Conservation (phyloP, 2,888 invertebrate genomes). For the Nebria brevicollis region DNA sequence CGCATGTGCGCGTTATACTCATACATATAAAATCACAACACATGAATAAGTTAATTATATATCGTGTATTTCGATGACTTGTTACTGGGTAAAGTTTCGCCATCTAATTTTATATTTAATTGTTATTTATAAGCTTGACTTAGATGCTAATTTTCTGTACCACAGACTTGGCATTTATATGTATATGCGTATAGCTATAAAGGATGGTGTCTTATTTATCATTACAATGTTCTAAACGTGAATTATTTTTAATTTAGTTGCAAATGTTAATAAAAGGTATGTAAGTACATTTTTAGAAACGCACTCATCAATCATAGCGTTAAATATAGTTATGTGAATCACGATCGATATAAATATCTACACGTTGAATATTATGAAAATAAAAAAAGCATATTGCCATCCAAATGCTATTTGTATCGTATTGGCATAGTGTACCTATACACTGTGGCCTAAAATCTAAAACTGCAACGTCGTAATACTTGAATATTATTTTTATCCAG, state of each 20-base stretch:
- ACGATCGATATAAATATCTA: too few relatives aligned
- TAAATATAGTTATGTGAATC: too few relatives aligned
- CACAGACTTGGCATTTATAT: background rate
- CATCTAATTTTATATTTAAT: constrained; percentile 43
- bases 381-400: too few relatives aligned
- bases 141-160: constrained; percentile 45
- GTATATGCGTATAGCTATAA: background rate
- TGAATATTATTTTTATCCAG: constrained; percentile 43
- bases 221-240: background rate
- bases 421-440: constrained; percentile 25
- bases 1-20: background rate
- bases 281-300: too few relatives aligned
- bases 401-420: constrained; percentile 40
- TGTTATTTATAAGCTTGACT: constrained; percentile 46
- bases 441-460: constrained; percentile 25
- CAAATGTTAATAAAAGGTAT: too few relatives aligned
- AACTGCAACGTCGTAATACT: constrained; percentile 43
- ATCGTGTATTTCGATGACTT: background rate
- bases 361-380: too few relatives aligned
- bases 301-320: too few relatives aligned
- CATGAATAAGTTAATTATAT: background rate
- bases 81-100: constrained; percentile 25
- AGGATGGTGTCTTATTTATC: background rate
- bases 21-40: background rate
- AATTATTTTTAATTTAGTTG: too few relatives aligned